Evolutionary conservation across 2,888 invertebrate genomes (phyloP).

Genomic region (Lithophane semibrunnea): DNA sequence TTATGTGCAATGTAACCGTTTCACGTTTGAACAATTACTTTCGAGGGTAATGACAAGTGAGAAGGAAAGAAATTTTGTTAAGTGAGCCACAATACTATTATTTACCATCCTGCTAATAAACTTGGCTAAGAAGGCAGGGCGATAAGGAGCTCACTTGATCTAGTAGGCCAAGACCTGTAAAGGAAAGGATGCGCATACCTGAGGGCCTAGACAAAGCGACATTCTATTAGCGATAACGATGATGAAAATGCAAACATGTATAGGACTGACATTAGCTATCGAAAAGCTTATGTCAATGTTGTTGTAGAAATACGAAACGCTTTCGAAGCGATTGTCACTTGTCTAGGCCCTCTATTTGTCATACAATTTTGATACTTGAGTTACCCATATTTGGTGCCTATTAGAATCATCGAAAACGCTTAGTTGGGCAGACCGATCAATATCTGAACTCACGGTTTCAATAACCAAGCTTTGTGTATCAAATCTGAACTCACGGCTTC

Average conservation of each 20-base stretch:
- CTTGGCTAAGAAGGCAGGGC: no score
- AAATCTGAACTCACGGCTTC: not conserved
- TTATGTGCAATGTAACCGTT: slow-evolving; percentile 53
- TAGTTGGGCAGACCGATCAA: not conserved
- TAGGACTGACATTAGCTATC: no score
- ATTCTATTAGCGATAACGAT: no score
- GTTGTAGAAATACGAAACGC: no score
- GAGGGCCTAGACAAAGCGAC: no score
- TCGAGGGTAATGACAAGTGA: slow-evolving; percentile 15
- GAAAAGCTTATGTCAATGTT: no score
- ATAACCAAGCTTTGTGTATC: not conserved
- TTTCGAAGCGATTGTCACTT: no score
- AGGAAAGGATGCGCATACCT: not conserved
- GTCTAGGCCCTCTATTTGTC: not conserved
- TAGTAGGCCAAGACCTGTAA: not conserved
- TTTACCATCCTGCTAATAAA: not conserved
- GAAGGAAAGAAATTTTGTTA: not conserved
- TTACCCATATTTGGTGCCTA: not conserved
- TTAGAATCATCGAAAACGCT: not conserved
- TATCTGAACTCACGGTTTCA: not conserved
- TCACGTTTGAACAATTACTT: slow-evolving; percentile 46
- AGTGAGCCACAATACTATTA: not conserved
- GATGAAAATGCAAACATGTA: no score
- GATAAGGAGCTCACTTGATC: not conserved
- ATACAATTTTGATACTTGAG: not conserved